Conservation (phyloP, 2,113 vertebrate species). For the Sterrhoptilus dennistouni region DNA sequence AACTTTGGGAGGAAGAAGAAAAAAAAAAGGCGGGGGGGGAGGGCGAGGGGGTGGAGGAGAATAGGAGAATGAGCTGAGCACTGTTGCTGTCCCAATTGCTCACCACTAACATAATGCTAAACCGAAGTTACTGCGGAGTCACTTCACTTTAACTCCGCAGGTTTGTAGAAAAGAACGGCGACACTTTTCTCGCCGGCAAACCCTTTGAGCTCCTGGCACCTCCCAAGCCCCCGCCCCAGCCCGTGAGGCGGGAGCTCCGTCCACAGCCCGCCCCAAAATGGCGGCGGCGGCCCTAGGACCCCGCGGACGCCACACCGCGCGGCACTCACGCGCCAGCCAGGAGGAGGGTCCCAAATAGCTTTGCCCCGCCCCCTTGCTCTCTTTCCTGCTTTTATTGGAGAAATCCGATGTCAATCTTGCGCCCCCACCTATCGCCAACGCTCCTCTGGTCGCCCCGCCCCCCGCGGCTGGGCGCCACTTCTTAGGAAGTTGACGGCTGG, state of each 20-base stretch:
- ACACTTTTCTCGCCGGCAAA: accelerated
- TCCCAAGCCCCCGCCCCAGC: accelerated
- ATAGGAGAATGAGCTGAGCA: accelerated
- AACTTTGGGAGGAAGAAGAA: not conserved
- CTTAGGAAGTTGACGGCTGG: not conserved
- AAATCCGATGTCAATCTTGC: accelerated
- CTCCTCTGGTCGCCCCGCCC: accelerated
- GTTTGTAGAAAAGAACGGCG: accelerated
- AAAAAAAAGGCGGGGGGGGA: accelerated
- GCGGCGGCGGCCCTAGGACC: not conserved
- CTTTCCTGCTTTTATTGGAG: accelerated
- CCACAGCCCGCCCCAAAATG: accelerated
- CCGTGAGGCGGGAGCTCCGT: accelerated
- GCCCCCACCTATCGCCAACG: not conserved
- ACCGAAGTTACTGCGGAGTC: accelerated
- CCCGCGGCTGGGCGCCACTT: not conserved
- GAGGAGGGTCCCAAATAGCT: accelerated
- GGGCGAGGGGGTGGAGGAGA: accelerated
- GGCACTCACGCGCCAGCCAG: accelerated
- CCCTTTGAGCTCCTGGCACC: accelerated
- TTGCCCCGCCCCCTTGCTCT: accelerated
- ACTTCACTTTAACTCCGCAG: accelerated
- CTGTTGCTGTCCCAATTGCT: accelerated
- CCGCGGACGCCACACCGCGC: accelerated
- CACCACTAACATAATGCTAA: too few relatives aligned